Evolutionary conservation across 2,888 invertebrate species (phyloP), one percentile per base, ranked within the genome.

Genomic region (Griposia aprilina): DNA sequence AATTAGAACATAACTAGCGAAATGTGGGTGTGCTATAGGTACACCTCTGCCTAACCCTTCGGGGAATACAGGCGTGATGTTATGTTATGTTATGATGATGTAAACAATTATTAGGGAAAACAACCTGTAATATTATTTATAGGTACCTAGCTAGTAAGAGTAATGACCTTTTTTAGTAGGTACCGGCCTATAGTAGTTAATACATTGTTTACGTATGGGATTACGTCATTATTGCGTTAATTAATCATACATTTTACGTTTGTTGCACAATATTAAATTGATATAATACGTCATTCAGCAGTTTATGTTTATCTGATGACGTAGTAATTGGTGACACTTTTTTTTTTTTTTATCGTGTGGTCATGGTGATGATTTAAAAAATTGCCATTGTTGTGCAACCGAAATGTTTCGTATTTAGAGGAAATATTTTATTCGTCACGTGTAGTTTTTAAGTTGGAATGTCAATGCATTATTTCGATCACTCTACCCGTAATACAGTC

Each of bases 241-340:
- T 63, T 55, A 67, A 3, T 80, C 36, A 60, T 48, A 30, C 13
- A 26, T 26, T 15, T 59, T 55, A 67, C 60, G 55, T 60, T 63
- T 60, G 6, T 80, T 78, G 48, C 83, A 60, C 20, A 69, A 70
- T 66, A 63, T 52, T 82, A 65, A 41, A 80, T 77, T 52, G 0
- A 15, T 67, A 17, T n/a, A n/a, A 36, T 23, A 20, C 62, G 48
- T 76, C 66, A 67, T 67, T 20, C n/a, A 59, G 5, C 13, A 41
- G 7, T 20, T 17, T 36, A 26, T 63, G 10, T 74, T 20, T 11
- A 5, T 13, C 4, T 23, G 5, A 67, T 75, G 59, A 81, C 65
- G 26, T 55, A 48, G 0, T 11, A 17, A 17, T 26, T 68, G 30
- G 2, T 36, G 23, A 63, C 13, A 36, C n/a, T 55, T 48, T 55